Evolutionary conservation across 2,888 invertebrate genomes (phyloP).

Genomic region (Busseola fusca): DNA sequence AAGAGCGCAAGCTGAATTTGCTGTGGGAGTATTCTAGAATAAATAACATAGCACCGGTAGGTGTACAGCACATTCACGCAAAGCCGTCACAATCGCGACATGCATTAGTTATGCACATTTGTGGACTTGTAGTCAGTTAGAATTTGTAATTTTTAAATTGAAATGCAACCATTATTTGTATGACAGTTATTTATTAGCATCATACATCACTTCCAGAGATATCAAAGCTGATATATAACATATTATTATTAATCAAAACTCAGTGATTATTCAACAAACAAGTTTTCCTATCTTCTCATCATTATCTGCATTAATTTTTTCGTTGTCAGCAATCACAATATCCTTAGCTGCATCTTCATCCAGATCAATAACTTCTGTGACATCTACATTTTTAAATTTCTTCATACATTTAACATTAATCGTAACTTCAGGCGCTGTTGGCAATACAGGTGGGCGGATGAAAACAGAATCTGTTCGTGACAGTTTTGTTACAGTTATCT

Average conservation of each 20-base stretch:
- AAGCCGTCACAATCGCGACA: neutral
- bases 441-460: constrained; percentile 35
- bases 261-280: neutral
- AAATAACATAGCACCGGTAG: neutral
- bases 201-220: neutral
- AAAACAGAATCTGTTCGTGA: constrained; percentile 32
- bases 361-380: constrained; percentile 54
- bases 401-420: constrained; percentile 44
- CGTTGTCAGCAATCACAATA: constrained; percentile 9
- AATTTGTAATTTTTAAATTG: neutral
- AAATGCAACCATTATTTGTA: constrained; percentile 13
- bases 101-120: too few relatives aligned
- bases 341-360: constrained; percentile 25
- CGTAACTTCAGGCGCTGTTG: constrained; percentile 51
- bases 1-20: neutral
- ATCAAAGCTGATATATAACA: neutral
- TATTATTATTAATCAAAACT: neutral
- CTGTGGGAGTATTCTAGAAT: neutral
- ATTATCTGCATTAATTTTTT: neutral
- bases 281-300: constrained; percentile 8
- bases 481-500: constrained; percentile 7
- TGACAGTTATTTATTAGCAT: constrained; percentile 25
- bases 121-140: neutral
- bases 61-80: neutral
- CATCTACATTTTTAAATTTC: constrained; percentile 36